These are phyloP conservation scores for Pangasianodon gigas DNA, from an alignment of 2,113 vertebrate species.

Conservation along the genomic window DNA sequence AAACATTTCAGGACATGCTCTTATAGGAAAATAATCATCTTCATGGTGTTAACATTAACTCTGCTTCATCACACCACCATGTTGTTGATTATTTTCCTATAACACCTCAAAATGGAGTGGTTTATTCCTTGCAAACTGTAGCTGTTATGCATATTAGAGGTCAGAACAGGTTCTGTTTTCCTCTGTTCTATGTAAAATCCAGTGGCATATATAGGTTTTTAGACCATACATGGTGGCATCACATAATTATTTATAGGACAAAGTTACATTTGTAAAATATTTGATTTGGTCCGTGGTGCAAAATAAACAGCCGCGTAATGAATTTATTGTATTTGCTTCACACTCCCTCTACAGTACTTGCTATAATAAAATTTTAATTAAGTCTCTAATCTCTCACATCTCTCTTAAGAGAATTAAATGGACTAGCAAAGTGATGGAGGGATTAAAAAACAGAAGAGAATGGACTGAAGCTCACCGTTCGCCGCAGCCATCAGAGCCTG, in stretches of 20 bases:
- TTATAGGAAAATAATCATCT: neutral
- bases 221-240: neutral
- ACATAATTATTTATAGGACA: neutral
- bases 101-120: neutral
- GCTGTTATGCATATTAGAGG: too few relatives aligned
- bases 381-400: neutral
- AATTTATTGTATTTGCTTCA: neutral
- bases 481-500: constrained; percentile 97
- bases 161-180: neutral
- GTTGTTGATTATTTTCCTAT: neutral
- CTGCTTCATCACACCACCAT: neutral
- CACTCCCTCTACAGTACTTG: constrained; percentile 1
- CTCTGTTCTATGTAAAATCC: neutral
- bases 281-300: neutral
- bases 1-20: neutral
- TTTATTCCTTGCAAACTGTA: neutral
- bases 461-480: constrained; percentile 79
- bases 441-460: neutral
- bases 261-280: neutral
- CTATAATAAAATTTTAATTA: neutral
- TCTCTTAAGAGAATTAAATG: neutral
- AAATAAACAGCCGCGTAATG: neutral
- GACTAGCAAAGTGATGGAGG: neutral
- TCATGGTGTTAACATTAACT: neutral
- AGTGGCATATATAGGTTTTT: neutral